Evolutionary conservation across 1,140 invertebrate genomes (phyloP), one percentile per base, ranked within the genome.

Genomic region (Adelges cooleyi): DNA sequence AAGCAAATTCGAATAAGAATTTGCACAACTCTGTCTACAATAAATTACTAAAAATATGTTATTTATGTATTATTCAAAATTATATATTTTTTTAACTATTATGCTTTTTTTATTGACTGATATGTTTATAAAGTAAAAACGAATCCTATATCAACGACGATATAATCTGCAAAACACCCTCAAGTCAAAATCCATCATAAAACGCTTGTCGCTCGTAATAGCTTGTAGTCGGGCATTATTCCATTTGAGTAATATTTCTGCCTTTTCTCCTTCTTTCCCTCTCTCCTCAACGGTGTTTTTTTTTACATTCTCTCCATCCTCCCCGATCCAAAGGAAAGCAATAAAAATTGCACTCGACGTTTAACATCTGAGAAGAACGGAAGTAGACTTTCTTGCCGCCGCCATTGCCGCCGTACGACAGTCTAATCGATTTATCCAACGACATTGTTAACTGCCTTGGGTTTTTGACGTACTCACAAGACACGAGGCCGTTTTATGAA

Each of bases 331-430:
- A 44, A 40, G 25, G 18, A 22, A 62, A 62, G 56, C 13, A 33
- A 62, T 62, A 62, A 62, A 62, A 62, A 62, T 62, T 48, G 42
- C 44, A 20, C 42, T 46, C 20, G 56, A 62, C 56, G 46, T 9
- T 48, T 62, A 29, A 33, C 11, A 29, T 62, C 8, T 23, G 42
- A 36, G 54, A 23, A 17, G 9, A 33, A 29, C 22, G 18, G 27
- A 48, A 46, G 18, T 29, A 15, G 25, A 18, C 17, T 62, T 33
- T 62, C 18, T 62, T 59, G n/a, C 44, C 22, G n/a, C n/a, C n/a
- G n/a, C n/a, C n/a, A n/a, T 33, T 33, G 29, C 29, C 11, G 5
- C 29, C 29, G 6, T 62, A 48, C n/a, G 20, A 62, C 42, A 18
- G 22, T 48, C 44, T 20, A 62, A 62, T 62, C 56, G 56, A 62